phyloP scores from a whole-genome alignment of 1,140 invertebrate genomes.

The Eufriesea mexicana region DNA sequence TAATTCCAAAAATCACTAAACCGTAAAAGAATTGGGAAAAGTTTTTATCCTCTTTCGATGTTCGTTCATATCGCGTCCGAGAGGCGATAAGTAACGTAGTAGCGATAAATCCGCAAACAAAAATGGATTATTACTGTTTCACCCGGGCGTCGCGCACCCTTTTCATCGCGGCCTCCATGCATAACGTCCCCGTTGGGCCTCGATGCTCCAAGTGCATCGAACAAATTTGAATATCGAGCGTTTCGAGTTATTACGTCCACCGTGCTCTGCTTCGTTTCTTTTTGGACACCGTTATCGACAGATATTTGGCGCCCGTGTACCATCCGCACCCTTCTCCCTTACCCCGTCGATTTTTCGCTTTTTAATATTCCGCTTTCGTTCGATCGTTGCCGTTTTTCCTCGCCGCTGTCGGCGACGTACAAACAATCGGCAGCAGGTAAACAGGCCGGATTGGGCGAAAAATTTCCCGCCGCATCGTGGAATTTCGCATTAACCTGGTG shows the following conservation, averaged over 20 bases:
- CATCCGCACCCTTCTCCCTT: background rate
- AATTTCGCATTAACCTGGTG: slow-evolving; percentile 21
- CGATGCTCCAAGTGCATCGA: slow-evolving; percentile 34
- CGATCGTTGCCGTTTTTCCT: slow-evolving; percentile 23
- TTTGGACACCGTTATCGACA: slow-evolving; percentile 3
- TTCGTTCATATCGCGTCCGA: slow-evolving; percentile 32
- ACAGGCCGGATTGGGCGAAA: slow-evolving; percentile 14
- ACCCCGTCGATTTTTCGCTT: slow-evolving; percentile 16
- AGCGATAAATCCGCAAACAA: slow-evolving; percentile 62
- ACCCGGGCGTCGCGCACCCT: slow-evolving; percentile 50
- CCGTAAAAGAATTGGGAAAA: no score
- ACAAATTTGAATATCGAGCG: slow-evolving; percentile 65
- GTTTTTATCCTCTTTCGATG: background rate
- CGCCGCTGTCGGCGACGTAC: background rate
- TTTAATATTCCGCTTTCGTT: slow-evolving; percentile 27
- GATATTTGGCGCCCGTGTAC: background rate
- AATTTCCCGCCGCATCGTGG: background rate
- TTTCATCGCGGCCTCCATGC: slow-evolving; percentile 49
- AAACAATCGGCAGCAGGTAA: slow-evolving; percentile 25
- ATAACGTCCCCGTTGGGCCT: background rate
- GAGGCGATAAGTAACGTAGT: slow-evolving; percentile 41
- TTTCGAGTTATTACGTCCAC: slow-evolving; percentile 58
- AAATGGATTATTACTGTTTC: slow-evolving; percentile 63
- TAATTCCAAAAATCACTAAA: no score
- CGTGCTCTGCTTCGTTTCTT: slow-evolving; percentile 20